Evolutionary conservation across 2,888 invertebrate species (phyloP), one percentile per base, ranked within the genome.

Genomic region (Chloroclysta siterata): DNA sequence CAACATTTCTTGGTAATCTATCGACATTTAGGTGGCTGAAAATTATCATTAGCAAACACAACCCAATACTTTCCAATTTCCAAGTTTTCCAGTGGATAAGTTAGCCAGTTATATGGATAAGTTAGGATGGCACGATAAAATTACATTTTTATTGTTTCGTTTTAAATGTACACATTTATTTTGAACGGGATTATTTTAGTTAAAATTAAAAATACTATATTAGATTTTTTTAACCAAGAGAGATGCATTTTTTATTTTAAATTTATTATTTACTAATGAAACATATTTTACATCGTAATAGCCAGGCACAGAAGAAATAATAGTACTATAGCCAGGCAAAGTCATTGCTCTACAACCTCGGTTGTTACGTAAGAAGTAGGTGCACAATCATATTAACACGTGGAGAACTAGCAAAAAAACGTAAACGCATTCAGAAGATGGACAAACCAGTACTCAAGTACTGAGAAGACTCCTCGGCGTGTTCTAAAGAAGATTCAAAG

Each of bases 1-100:
- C 82, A 82, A 72, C 65, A 75, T 75, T 80, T 82, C 77, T 75
- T 72, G 76, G 77, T 80, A 81, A 77, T 78, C 71, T 74, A 72
- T 68, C 66, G 71, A 81, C 72, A 71, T 52, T 33, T 28, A 6
- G 15, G 36, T 50, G 33, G 33, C 15, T 46, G 17, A 17, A 17
- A 10, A 46, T 46, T 17, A 17, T 14, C 42, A 14, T 42, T 42
- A n/a, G n/a, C 14, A 42, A 14, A 42, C 14, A 14, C n/a, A 42
- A 42, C 14, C 42, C 42, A 42, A 42, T 22, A 22, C 14, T 14
- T 11, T 11, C 10, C 11, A 39, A 11, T 39, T 39, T 3, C 11
- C 8, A 36, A 36, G 6, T 6, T 36, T 36, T 39, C 36, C 2
- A 39, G 36, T 39, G 36, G 11, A 39, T 39, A 3, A 39, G 36